Evolutionary conservation across 2,113 vertebrate species (phyloP), one percentile per base, ranked within the genome.

Genomic region (Dasyornis broadbenti): DNA sequence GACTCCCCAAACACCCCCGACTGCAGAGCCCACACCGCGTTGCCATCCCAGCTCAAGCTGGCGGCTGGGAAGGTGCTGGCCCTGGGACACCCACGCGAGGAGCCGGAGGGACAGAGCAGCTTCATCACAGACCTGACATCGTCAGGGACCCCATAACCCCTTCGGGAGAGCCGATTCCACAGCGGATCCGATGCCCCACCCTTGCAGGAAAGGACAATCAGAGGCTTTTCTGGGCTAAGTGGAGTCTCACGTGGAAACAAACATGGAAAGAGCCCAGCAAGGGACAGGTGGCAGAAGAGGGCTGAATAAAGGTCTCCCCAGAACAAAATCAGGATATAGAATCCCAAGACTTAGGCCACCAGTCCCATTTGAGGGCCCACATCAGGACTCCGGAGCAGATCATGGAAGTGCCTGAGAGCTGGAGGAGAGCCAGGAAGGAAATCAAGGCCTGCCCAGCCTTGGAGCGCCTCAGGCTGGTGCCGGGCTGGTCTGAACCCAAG

Each of bases 81-180:
- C 19, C 56, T 24, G 44, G n/a, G 44, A 76, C n/a, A 49, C 12
- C 37, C 27, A 14, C 7, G 27, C 1, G 1, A 30, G 33, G 27
- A 23, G 45, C 45, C 2, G 2, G 18, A 22, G 71, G 72, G 56
- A 49, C 72, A 60, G 72, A 49, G 73, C 56, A 49, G 56, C 44
- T 31, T 17, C 5, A 3, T 2, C 10, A 14, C 26, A 57, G 54
- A n/a, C 4, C 33, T 23, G 3, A 13, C 26, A 10, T 1, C 4
- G 14, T 33, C 40, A 75, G 33, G 28, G 53, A 35, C 15, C 42
- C 54, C 71, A 30, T 10, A 59, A 11, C 15, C 27, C 54, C 27
- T 14, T 3, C 2, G 1, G 27, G 20, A 47, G 54, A 47, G 42
- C 20, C 18, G 20, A 37, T 37, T 5, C 54, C 54, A 37, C 26